Evolutionary conservation across 2,113 vertebrate genomes (phyloP).

Genomic region (Periophthalmus modestus): DNA sequence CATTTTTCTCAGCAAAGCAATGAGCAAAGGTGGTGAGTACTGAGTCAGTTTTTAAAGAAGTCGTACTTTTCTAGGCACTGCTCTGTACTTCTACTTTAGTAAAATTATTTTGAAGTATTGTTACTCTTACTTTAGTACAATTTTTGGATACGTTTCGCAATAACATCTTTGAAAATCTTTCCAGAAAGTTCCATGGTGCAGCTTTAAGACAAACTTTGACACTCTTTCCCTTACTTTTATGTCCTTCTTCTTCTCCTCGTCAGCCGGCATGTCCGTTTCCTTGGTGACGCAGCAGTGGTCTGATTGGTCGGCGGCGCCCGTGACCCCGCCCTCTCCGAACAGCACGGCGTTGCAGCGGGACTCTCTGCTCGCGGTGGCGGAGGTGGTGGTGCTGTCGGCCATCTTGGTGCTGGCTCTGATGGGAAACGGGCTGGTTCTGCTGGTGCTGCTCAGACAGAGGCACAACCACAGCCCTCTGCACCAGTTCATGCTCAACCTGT

Average conservation of each 20-base stretch:
- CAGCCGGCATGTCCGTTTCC: slow-evolving; percentile 49
- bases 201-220: too few species aligned
- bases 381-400: slow-evolving; percentile 79
- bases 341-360: slow-evolving; percentile 66
- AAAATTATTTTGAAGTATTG: too few species aligned
- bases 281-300: slow-evolving; percentile 31
- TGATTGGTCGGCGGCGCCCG: slow-evolving; percentile 16
- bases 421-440: slow-evolving; percentile 83
- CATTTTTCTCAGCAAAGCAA: too few species aligned
- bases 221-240: too few species aligned
- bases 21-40: too few species aligned
- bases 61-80: too few species aligned
- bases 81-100: too few species aligned
- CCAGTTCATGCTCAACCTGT: slow-evolving; percentile 85
- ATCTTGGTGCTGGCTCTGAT: slow-evolving; percentile 79
- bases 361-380: slow-evolving; percentile 75
- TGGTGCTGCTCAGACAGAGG: slow-evolving; percentile 73
- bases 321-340: slow-evolving; percentile 19
- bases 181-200: too few species aligned
- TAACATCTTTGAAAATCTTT: too few species aligned
- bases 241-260: background rate
- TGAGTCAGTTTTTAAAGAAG: too few species aligned
- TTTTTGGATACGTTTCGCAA: too few species aligned
- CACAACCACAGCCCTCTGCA: slow-evolving; percentile 82
- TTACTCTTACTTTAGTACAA: too few species aligned